Base-by-base conservation (phyloP, 2,797 vertebrate genomes). In the Eutrigla gurnardus region DNA sequence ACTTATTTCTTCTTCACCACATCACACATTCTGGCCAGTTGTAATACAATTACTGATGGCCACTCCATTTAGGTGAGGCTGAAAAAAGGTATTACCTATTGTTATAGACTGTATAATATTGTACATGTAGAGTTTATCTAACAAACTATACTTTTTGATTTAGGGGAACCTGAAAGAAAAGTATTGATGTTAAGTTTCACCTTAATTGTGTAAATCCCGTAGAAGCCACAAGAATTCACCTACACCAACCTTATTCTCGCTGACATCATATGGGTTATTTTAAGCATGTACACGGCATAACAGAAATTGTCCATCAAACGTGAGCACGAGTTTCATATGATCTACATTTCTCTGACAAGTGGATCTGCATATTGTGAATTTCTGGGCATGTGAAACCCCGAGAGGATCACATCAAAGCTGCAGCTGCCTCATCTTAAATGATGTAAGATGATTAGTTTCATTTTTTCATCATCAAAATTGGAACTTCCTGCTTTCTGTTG, bases 301-400 rank as follows among this genome's bases (percentile, higher is more conserved):
- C 13, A 11, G 7, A 49, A 57, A 54, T 14, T 40, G 6, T 33
- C 33, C 40, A 1, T 32, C 40, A 46, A 36, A 54, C 2, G 14
- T 46, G 25, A 66, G 25, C 25, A 25, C 5, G 15, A 39, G 43
- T 76, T 69, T 55, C 32, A 72, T 52, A 45, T 68, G 47, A 86
- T 8, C 40, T 4, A 4, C 3, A 25, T 89, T 91, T 73, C 82
- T 82, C 85, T 5, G 32, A 50, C 2, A 50, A 4, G 54, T 68
- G 53, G 46, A 52, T 55, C 69, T 73, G 54, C 14, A 52, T 25
- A 4, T 54, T 60, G 62, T 50, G 57, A 70, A 53, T 65, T 70
- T 73, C 62, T 75, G 64, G 47, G 10, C 45, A 71, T 62, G 40
- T 54, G 53, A 81, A 75, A 86, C 55, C 33, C 18, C 32, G 11